phyloP scores from a whole-genome alignment of 2,113 vertebrate species.

The Edolisoma coerulescens region DNA sequence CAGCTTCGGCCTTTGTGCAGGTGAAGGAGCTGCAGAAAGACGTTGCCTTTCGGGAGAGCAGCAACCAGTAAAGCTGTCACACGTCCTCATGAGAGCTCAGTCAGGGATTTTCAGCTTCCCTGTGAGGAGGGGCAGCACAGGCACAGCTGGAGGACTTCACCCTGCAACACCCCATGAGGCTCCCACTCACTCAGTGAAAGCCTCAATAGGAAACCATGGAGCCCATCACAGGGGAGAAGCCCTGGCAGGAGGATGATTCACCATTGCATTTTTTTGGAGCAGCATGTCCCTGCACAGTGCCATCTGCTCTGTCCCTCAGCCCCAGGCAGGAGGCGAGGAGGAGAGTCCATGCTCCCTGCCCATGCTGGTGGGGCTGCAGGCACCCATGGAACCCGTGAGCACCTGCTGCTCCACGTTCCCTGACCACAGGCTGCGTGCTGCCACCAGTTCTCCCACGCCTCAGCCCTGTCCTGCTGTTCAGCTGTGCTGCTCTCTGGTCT shows the following conservation, averaged over 20 bases:
- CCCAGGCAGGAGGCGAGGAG: background rate
- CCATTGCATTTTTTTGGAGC: background rate
- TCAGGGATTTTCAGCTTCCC: background rate
- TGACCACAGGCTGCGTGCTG: background rate
- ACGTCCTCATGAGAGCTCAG: fast-evolving
- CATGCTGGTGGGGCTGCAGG: background rate
- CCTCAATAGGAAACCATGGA: background rate
- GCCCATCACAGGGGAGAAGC: background rate
- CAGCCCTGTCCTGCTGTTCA: background rate
- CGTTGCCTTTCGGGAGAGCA: fast-evolving
- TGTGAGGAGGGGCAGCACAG: background rate
- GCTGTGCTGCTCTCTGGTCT: fast-evolving
- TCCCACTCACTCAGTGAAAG: fast-evolving
- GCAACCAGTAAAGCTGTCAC: background rate
- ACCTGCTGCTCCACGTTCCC: fast-evolving
- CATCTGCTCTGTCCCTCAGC: slow-evolving; percentile 34
- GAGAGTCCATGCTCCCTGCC: background rate
- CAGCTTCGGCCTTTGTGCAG: background rate
- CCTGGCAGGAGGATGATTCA: slow-evolving; percentile 23
- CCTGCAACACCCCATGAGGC: background rate
- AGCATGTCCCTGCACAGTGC: background rate
- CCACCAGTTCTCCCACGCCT: background rate
- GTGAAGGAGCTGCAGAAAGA: background rate
- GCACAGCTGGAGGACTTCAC: background rate
- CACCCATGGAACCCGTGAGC: background rate